Evolutionary conservation across 2,113 vertebrate species (phyloP), one percentile per base, ranked within the genome.

Genomic region (Myotis davidii): DNA sequence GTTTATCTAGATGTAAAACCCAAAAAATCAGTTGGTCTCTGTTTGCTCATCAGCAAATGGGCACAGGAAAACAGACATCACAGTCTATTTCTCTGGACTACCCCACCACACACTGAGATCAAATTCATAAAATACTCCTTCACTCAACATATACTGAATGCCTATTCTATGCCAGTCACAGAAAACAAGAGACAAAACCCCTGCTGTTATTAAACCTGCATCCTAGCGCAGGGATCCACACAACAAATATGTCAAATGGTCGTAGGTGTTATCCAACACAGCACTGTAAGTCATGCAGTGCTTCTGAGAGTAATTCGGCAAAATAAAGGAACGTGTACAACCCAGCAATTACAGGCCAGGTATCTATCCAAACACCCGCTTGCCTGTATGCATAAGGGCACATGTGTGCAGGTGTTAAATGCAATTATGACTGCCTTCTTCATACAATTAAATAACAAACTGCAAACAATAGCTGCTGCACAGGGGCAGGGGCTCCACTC

Each of bases 81-180:
- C 8, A 76, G 81, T 29, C 27, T 25, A 32, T 54, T 32, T 83
- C 39, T 67, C 59, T 85, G 21, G 25, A 77, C 56, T 67, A 74
- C 21, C 14, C 21, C 23, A 84, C 9, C 61, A 50, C 45, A 82
- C 9, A 23, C 20, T 83, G 39, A 88, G 37, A 78, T 52, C 59
- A 88, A 65, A 73, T 72, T 39, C 54, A 94, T 56, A 56, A 48
- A 93, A 56, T 48, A 67, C 34, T 14, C 10, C 67, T n/a, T 90
- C 59, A 92, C 8, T 88, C 61, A 96, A 61, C 9, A 50, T 81
- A 56, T 34, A 92, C 34, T 59, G 45, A 76, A 48, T 48, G 25
- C 13, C 56, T 94, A 85, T 72, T 79, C 39, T 76, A 72, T 65
- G 54, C 69, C 67, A 88, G 73, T 65, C 89, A 67, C 93, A 96